Conservation (phyloP, 1,140 invertebrate species). For the Rhagoletis zephyria region DNA sequence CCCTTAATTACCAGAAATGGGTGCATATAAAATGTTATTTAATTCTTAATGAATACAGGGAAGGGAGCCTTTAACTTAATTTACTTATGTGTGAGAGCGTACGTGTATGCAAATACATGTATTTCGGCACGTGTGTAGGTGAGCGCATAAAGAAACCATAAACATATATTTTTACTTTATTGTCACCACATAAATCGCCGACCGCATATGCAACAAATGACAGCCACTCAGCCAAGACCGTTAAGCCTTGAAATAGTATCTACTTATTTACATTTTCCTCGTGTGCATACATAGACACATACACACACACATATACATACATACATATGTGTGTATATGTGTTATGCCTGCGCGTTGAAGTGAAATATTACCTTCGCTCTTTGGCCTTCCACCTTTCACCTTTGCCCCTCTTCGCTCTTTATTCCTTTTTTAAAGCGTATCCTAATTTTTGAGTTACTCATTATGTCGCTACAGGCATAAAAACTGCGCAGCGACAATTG, state of each 20-base stretch:
- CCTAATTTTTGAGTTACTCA: background rate
- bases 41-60: too few species aligned
- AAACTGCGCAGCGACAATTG: conserved; percentile 23
- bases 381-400: background rate
- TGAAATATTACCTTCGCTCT: conserved; percentile 2
- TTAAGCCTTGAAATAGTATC: background rate
- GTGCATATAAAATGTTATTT: background rate
- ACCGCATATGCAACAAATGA: background rate
- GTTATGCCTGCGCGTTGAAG: background rate
- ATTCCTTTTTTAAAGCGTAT: background rate
- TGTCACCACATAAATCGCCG: background rate
- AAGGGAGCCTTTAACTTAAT: too few species aligned
- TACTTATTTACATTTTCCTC: conserved; percentile 18
- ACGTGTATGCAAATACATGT: too few species aligned
- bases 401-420: background rate
- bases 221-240: background rate
- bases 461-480: background rate
- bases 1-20: background rate
- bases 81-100: too few species aligned
- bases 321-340: too few species aligned
- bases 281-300: too few species aligned
- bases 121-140: too few species aligned
- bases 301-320: too few species aligned
- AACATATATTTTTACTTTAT: background rate
- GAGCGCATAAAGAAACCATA: too few species aligned